Base-by-base conservation (phyloP, 2,797 vertebrate genomes). In the Gastrophryne carolinensis region DNA sequence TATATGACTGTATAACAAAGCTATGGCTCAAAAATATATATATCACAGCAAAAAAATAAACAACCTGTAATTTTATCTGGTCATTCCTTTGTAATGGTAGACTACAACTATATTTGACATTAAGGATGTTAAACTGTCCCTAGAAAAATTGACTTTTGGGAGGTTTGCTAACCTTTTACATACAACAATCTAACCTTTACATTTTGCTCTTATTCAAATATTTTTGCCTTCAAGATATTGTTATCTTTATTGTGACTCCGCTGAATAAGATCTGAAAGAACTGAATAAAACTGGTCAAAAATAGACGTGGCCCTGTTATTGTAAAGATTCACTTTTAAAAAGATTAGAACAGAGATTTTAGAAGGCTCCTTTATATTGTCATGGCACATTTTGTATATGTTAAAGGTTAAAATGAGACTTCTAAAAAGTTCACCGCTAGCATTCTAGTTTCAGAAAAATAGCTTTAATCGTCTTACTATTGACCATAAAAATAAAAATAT, bases 401-500 rank as follows among this genome's bases (percentile, higher is more conserved):
- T 60, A 32, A 71, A 71, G 67, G 54, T 58, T 60, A 71, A 71
- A 71, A 19, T 10, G 27, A 49, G 67, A 30, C 35, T 60, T 60
- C 54, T 71, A 71, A 58, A 71, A 71, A 60, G 54, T 60, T 71
- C 67, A 71, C 7, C 60, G 53, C 60, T 71, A 71, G 54, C 53
- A 71, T 71, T 37, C 32, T 58, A 71, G 58, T 71, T 58, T 26
- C 35, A 21, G 26, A 71, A 37, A 57, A 54, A 37, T n/a, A 39
- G n/a, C 39, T 71, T 71, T 54, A 47, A 47, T 71, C 39, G 24
- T 41, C 34, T 70, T 44, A 24, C 56, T 41, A 58, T 41, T 19
- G 26, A 6, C 19, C 13, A 47, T 49, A 30, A 52, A n/a, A 53
- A 29, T 34, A 54, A 54, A 32, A 5, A 44, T 47, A 44, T 19